A percentile compares a stretch with the other conserved stretches of the same genome.
These are phyloP conservation scores for Chauna torquata DNA, from an alignment of 2,113 vertebrate genomes.

Conservation along the genomic window DNA sequence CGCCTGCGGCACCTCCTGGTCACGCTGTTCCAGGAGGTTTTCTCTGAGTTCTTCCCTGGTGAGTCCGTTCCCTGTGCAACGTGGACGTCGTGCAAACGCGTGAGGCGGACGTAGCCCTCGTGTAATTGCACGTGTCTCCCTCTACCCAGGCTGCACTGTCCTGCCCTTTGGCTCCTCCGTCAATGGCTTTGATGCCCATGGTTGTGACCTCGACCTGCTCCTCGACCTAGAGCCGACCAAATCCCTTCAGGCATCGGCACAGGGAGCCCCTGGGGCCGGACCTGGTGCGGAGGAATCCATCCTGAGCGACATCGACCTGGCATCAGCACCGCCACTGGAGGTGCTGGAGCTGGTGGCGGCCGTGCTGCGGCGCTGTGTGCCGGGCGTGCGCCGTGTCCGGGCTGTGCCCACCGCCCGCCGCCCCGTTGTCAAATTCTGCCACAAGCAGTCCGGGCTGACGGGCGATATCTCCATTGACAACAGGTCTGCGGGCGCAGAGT, in stretches of 20 bases:
- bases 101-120: no score
- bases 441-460: constrained; percentile 85
- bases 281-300: constrained; percentile 82
- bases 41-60: constrained; percentile 92
- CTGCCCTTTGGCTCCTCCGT: constrained; percentile 89
- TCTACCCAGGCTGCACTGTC: constrained; percentile 39
- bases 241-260: constrained; percentile 77
- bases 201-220: constrained; percentile 91
- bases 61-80: not conserved
- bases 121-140: rapidly evolving
- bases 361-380: constrained; percentile 88
- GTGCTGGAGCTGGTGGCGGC: constrained; percentile 85
- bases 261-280: not conserved
- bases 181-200: constrained; percentile 87
- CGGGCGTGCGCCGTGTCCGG: constrained; percentile 87
- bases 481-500: constrained; percentile 68
- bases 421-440: constrained; percentile 90
- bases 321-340: constrained; percentile 34
- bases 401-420: constrained; percentile 84
- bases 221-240: constrained; percentile 88
- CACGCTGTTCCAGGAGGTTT: constrained; percentile 88
- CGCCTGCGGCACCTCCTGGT: constrained; percentile 82
- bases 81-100: no score
- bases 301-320: constrained; percentile 81
- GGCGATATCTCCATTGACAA: constrained; percentile 91